phyloP scores from a whole-genome alignment of 2,888 invertebrate genomes.

The Tuberolachnus salignus region DNA sequence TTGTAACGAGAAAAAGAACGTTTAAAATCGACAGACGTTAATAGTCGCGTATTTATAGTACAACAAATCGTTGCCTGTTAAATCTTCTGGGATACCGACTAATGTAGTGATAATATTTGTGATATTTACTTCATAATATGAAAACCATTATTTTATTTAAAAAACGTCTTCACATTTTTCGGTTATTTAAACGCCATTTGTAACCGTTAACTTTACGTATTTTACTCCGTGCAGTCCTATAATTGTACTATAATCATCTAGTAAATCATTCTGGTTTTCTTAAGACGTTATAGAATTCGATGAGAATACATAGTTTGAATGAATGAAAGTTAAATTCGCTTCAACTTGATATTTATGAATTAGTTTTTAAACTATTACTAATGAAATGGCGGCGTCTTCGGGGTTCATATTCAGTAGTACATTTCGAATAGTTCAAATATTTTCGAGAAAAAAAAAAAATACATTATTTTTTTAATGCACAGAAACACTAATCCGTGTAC shows the following conservation, averaged over 20 bases:
- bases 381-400: slow-evolving; percentile 8
- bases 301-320: not conserved
- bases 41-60: not conserved
- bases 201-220: not conserved
- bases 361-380: not conserved
- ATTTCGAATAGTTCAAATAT: slow-evolving; percentile 9
- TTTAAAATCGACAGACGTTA: not conserved
- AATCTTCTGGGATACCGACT: no score
- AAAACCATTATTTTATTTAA: slow-evolving; percentile 4
- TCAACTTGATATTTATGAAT: slow-evolving; percentile 8
- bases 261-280: not conserved
- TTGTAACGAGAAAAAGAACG: slow-evolving; percentile 6
- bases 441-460: no score
- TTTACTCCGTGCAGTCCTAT: not conserved
- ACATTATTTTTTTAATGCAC: no score
- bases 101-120: not conserved
- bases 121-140: not conserved
- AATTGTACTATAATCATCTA: not conserved
- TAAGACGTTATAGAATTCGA: not conserved
- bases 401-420: slow-evolving; percentile 3
- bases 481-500: slow-evolving; percentile 61
- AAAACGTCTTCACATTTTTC: slow-evolving; percentile 6
- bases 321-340: slow-evolving; percentile 3
- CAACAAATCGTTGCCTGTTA: no score
- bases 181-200: not conserved